Percentiles rank a stretch among this genome's conserved stretches.
phyloP scores from a whole-genome alignment of 1,140 invertebrate genomes.

The Phortica variegata region DNA sequence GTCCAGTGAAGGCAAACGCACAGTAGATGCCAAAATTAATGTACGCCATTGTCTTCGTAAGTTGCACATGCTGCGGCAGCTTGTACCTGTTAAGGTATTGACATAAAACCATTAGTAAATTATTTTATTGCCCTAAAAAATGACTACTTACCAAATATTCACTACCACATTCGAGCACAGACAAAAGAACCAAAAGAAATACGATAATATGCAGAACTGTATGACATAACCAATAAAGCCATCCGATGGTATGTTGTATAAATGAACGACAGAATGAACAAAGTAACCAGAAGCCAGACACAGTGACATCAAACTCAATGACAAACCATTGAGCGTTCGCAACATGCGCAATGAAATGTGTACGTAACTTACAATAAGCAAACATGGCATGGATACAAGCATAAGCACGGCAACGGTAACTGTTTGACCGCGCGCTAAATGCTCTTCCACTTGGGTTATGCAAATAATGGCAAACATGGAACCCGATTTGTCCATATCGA shows the following conservation, averaged over 20 bases:
- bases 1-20: conserved; percentile 25
- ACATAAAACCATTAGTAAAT: no score
- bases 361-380: conserved; percentile 42
- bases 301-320: conserved; percentile 40
- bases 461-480: conserved; percentile 43
- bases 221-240: conserved; percentile 46
- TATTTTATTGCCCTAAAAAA: no score
- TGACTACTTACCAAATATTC: conserved; percentile 39
- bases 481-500: conserved; percentile 48
- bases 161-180: conserved; percentile 47
- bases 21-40: conserved; percentile 34
- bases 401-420: conserved; percentile 43
- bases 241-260: conserved; percentile 30
- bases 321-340: conserved; percentile 43
- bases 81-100: conserved; percentile 24
- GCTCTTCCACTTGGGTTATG: conserved; percentile 44
- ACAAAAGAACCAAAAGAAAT: conserved; percentile 50
- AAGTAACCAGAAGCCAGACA: conserved; percentile 48
- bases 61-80: conserved; percentile 31
- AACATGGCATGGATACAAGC: conserved; percentile 47
- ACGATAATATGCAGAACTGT: conserved; percentile 47
- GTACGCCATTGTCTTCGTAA: conserved; percentile 23
- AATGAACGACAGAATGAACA: conserved; percentile 48
- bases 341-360: conserved; percentile 35
- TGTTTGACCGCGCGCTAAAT: conserved; percentile 31